These are phyloP conservation scores for Anolis carolinensis DNA, from an alignment of 2,113 vertebrate genomes.

Conservation along the genomic window DNA sequence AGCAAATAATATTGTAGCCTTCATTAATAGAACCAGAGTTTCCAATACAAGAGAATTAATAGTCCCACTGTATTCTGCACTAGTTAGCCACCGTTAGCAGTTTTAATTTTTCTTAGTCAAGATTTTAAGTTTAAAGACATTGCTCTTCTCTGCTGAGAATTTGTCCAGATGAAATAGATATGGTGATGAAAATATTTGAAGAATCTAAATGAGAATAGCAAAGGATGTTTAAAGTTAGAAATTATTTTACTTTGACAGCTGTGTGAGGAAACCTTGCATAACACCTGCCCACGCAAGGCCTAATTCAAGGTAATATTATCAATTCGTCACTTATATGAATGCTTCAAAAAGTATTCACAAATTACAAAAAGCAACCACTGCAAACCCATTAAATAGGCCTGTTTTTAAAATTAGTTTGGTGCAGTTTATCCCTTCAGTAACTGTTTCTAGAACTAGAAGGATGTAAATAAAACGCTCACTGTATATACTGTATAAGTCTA, in stretches of 20 bases:
- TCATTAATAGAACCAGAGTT: no score
- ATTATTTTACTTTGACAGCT: conserved; percentile 62
- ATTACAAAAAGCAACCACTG: conserved; percentile 40
- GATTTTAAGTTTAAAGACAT: background rate
- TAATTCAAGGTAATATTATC: conserved; percentile 65
- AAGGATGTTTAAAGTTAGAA: conserved; percentile 52
- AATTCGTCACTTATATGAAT: conserved; percentile 45
- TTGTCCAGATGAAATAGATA: background rate
- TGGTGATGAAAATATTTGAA: conserved; percentile 31
- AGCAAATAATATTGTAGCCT: no score
- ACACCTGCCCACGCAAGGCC: conserved; percentile 65
- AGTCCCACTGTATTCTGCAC: no score
- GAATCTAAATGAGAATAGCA: conserved; percentile 41
- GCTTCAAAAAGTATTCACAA: conserved; percentile 47
- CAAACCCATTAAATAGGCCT: conserved; percentile 20
- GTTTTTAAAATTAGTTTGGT: background rate
- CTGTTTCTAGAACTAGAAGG: conserved; percentile 44
- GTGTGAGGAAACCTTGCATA: conserved; percentile 70
- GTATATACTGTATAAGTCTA: no score
- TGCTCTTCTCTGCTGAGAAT: background rate
- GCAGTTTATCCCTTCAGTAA: conserved; percentile 27
- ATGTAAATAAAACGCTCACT: conserved; percentile 34
- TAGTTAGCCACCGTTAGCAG: no score
- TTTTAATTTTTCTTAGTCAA: background rate
- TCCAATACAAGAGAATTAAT: no score